Percentiles rank a stretch among this genome's conserved stretches.
Conservation (phyloP, 2,888 invertebrate species). For the Cephus spinipes region DNA sequence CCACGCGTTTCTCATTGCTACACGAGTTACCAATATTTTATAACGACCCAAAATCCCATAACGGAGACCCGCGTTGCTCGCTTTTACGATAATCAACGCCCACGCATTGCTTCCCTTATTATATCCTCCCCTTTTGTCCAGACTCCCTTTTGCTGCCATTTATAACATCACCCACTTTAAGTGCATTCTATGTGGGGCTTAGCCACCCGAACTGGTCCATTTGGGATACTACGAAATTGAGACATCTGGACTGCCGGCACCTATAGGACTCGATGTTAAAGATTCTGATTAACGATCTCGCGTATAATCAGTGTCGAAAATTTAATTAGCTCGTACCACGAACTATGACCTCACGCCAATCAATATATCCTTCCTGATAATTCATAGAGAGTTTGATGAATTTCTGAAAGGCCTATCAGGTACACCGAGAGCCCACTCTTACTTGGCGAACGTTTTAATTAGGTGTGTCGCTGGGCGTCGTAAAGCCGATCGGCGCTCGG, state of each 20-base stretch:
- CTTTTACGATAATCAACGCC: slow-evolving; percentile 41
- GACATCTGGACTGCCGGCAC: background rate
- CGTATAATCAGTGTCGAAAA: background rate
- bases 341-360: background rate
- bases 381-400: background rate
- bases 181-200: background rate
- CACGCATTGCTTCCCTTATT: slow-evolving; percentile 29
- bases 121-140: background rate
- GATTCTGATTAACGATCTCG: background rate
- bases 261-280: background rate
- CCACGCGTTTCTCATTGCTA: slow-evolving; percentile 11
- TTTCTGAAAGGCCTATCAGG: background rate
- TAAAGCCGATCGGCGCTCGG: background rate
- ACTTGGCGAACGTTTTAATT: background rate
- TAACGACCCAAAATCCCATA: slow-evolving; percentile 34
- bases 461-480: background rate
- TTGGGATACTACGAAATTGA: background rate
- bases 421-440: background rate
- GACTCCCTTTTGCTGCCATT: background rate
- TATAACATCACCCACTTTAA: background rate
- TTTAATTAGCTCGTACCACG: background rate
- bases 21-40: slow-evolving; percentile 19
- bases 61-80: slow-evolving; percentile 26
- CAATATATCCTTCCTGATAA: background rate
- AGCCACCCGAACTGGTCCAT: background rate